Conservation (phyloP, 37 sponge, comb jelly and placozoan genomes). For the Oscarella lobularis region DNA sequence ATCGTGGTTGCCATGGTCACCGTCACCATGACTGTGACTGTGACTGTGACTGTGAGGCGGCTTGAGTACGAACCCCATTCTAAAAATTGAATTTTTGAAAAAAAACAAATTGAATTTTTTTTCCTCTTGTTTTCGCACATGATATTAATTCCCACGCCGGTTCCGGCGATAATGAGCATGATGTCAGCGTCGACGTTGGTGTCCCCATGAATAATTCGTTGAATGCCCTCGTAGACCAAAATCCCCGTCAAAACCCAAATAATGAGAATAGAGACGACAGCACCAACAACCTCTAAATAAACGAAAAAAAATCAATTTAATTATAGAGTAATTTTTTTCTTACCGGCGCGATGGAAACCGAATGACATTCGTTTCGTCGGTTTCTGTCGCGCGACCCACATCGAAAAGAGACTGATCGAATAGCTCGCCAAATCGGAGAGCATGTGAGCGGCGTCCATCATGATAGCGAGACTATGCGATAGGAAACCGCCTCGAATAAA, state of each 20-base stretch:
- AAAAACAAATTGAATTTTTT: no score
- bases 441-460: slow-evolving; percentile 99
- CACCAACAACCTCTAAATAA: slow-evolving; percentile 73
- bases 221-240: slow-evolving; percentile 69
- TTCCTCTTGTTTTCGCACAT: no score
- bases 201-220: slow-evolving; percentile 41
- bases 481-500: slow-evolving; percentile 66
- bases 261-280: slow-evolving; percentile 74
- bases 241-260: slow-evolving; percentile 88
- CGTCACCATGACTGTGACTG: slow-evolving; percentile 43
- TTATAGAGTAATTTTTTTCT: neutral
- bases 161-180: slow-evolving; percentile 82
- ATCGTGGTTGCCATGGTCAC: slow-evolving; percentile 38
- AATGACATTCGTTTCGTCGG: slow-evolving; percentile 85
- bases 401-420: slow-evolving; percentile 79
- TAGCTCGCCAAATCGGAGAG: slow-evolving; percentile 88
- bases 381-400: slow-evolving; percentile 68
- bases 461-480: slow-evolving; percentile 80
- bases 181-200: slow-evolving; percentile 73
- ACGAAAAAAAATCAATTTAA: neutral
- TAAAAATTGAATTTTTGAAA: no score
- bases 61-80: neutral
- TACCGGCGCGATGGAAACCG: slow-evolving; percentile 93
- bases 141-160: slow-evolving; percentile 76
- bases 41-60: slow-evolving; percentile 53